phyloP scores from a whole-genome alignment of 2,113 vertebrate species.

The Eulemur macaco region DNA sequence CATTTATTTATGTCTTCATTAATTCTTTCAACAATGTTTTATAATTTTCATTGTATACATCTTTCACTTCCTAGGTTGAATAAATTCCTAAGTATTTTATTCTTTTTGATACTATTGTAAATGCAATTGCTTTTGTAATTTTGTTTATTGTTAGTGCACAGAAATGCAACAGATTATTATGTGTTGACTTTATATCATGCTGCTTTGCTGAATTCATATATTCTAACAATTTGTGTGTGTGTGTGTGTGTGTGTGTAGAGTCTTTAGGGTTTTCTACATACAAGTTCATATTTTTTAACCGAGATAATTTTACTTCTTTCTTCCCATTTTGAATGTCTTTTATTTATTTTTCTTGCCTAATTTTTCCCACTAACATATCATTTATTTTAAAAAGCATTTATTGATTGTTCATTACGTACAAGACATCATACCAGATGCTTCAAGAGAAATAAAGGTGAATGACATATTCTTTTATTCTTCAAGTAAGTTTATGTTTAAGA shows the following conservation, averaged over 20 bases:
- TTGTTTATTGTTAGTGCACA: neutral
- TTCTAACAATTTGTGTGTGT: neutral
- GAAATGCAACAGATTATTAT: neutral
- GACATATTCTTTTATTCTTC: neutral
- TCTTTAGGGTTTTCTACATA: neutral
- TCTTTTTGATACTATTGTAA: neutral
- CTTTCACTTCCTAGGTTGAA: neutral
- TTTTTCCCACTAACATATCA: neutral
- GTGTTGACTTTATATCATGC: neutral
- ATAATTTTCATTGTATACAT: neutral
- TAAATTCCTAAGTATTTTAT: neutral
- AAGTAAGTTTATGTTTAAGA: neutral
- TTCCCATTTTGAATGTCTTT: neutral
- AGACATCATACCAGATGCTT: neutral
- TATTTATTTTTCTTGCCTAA: neutral
- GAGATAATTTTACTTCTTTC: neutral
- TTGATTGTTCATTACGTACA: neutral
- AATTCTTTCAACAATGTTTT: neutral
- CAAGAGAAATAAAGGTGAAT: neutral
- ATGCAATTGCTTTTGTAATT: neutral
- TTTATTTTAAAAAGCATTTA: neutral
- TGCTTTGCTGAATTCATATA: neutral
- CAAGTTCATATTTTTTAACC: neutral
- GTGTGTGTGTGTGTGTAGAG: no score
- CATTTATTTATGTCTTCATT: neutral